Conservation (phyloP, 2,888 invertebrate genomes). For the Campoplex capitator region DNA sequence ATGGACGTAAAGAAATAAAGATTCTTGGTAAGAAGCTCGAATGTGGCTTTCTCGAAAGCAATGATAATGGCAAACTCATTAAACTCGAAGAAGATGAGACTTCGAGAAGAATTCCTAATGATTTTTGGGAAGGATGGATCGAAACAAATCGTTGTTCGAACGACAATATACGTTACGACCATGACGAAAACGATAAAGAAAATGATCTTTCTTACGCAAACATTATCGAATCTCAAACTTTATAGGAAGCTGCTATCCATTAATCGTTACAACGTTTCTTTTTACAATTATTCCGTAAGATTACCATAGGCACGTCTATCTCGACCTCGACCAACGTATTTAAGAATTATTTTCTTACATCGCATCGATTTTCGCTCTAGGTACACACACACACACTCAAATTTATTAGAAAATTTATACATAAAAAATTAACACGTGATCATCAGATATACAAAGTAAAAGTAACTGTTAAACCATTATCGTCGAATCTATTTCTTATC, state of each 20-base stretch:
- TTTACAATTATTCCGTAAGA: background rate
- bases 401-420: conserved; percentile 8
- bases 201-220: conserved; percentile 62
- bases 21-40: conserved; percentile 79
- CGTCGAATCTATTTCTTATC: background rate
- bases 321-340: background rate
- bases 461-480: background rate
- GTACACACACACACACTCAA: background rate
- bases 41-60: conserved; percentile 73
- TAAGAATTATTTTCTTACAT: conserved; percentile 3
- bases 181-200: conserved; percentile 51
- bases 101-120: conserved; percentile 71
- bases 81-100: conserved; percentile 73
- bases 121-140: conserved; percentile 66
- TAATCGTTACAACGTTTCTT: conserved; percentile 7
- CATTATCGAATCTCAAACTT: conserved; percentile 54
- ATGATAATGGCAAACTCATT: conserved; percentile 71
- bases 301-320: background rate
- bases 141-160: conserved; percentile 44
- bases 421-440: conserved; percentile 2
- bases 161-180: background rate
- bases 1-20: conserved; percentile 78
- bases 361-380: background rate
- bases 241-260: conserved; percentile 16
- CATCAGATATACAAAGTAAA: conserved; percentile 1